phyloP scores from a whole-genome alignment of 2,797 vertebrate genomes.

The Sebastes nivosus region DNA sequence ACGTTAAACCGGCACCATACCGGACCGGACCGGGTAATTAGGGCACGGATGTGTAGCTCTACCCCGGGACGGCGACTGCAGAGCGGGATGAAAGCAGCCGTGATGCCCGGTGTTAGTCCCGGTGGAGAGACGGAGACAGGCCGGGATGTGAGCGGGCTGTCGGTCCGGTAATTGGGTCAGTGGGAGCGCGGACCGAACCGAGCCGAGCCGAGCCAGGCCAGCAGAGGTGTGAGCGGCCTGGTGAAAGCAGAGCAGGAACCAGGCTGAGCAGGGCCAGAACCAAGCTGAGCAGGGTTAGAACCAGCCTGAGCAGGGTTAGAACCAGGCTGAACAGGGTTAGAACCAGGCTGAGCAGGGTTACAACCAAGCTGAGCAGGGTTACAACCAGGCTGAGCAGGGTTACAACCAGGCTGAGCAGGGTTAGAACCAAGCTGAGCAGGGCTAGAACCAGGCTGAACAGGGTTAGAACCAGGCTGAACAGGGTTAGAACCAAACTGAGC shows the following conservation, averaged over 20 bases:
- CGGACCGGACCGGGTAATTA: background rate
- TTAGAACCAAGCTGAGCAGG: too few species aligned
- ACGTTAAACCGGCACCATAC: background rate
- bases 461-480: rapidly evolving
- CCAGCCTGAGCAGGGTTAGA: rapidly evolving
- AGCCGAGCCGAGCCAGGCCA: background rate
- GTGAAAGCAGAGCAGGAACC: background rate
- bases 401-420: rapidly evolving
- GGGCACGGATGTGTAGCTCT: background rate
- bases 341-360: rapidly evolving
- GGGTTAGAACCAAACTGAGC: too few species aligned
- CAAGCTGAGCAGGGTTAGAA: rapidly evolving
- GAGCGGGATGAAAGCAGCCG: background rate
- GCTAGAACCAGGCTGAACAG: rapidly evolving
- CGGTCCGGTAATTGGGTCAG: slow-evolving; percentile 43
- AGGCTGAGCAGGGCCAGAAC: background rate
- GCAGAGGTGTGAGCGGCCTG: background rate
- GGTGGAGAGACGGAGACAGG: background rate
- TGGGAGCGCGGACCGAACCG: background rate
- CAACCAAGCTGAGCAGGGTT: rapidly evolving
- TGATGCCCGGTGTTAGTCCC: background rate
- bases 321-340: rapidly evolving
- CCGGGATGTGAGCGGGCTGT: background rate
- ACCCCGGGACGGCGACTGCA: background rate
- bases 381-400: rapidly evolving